Conservation (phyloP, 1,140 invertebrate species). For the Pseudomyrmex cubaensis region DNA sequence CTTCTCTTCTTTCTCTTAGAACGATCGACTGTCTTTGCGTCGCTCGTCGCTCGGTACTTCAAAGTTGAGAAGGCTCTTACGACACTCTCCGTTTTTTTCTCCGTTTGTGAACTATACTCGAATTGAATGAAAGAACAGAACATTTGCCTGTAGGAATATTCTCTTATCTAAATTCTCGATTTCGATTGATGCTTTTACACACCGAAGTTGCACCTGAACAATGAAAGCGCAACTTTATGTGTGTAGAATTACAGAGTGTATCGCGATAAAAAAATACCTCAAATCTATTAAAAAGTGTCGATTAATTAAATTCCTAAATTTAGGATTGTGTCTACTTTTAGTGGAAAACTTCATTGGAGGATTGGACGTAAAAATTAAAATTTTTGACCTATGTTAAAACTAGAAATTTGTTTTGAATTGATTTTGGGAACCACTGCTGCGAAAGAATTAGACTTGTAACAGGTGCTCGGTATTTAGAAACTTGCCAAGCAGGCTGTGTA, state of each 20-base stretch:
- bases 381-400: no score
- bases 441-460: constrained; percentile 52
- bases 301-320: neutral
- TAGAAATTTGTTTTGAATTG: no score
- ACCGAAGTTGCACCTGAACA: no score
- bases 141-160: neutral
- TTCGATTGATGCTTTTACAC: no score
- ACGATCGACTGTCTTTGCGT: constrained; percentile 59
- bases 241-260: neutral
- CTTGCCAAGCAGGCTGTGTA: constrained; percentile 34
- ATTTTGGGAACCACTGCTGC: constrained; percentile 24
- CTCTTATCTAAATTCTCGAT: neutral
- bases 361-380: neutral
- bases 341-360: neutral
- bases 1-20: constrained; percentile 33
- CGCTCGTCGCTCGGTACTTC: constrained; percentile 28
- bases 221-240: neutral
- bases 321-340: neutral
- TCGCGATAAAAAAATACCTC: neutral
- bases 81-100: constrained; percentile 21
- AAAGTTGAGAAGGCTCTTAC: no score
- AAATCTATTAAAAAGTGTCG: neutral
- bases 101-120: no score
- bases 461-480: constrained; percentile 55
- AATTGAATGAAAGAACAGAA: neutral